Evolutionary conservation across 1,140 invertebrate species (phyloP).

Genomic region (Scaptomyza hsui): DNA sequence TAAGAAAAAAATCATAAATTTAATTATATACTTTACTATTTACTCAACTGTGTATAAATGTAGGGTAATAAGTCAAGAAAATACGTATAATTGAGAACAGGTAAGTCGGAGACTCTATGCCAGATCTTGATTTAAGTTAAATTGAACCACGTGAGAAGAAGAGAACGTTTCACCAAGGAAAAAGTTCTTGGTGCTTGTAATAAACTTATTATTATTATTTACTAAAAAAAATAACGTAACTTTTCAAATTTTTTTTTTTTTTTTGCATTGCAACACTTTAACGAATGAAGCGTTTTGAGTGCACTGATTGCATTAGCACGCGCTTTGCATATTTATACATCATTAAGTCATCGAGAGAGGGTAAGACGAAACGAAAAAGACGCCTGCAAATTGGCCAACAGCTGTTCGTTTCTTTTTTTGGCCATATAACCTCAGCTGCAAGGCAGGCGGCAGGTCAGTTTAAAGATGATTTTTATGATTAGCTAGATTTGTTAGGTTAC

Average conservation of each 20-base stretch:
- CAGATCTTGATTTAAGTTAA: too few relatives aligned
- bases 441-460: conserved; percentile 4
- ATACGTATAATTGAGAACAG: too few relatives aligned
- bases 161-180: too few relatives aligned
- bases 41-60: too few relatives aligned
- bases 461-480: neutral
- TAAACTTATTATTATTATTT: too few relatives aligned
- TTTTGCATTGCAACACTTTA: neutral
- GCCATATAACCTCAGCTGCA: neutral
- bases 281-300: conserved; percentile 1
- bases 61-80: too few relatives aligned
- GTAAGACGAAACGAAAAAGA: neutral
- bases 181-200: too few relatives aligned
- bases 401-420: neutral
- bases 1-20: too few relatives aligned
- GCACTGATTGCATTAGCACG: conserved; percentile 7
- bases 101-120: too few relatives aligned
- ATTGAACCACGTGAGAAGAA: too few relatives aligned
- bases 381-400: neutral
- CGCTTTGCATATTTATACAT: conserved; percentile 37
- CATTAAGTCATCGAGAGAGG: neutral
- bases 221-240: too few relatives aligned
- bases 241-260: neutral
- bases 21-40: too few relatives aligned
- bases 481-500: neutral